phyloP scores from a whole-genome alignment of 2,888 invertebrate genomes.

The Ennomos erosarius region DNA sequence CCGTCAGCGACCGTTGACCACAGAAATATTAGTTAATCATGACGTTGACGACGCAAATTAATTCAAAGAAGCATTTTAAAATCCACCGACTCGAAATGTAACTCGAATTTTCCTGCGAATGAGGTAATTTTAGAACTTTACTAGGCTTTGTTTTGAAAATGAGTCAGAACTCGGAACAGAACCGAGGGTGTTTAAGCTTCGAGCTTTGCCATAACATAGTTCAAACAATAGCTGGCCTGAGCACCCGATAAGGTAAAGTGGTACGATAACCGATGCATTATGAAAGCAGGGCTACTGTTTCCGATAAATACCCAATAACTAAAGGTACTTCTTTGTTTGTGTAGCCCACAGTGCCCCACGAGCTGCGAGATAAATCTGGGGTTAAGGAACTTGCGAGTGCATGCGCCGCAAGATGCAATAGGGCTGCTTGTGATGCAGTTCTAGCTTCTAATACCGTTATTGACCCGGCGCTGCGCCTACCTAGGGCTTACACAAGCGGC shows the following conservation, averaged over 20 bases:
- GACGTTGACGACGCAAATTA: too few relatives aligned
- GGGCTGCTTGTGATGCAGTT: constrained; percentile 69
- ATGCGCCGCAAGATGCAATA: constrained; percentile 71
- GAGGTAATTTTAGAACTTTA: constrained; percentile 30
- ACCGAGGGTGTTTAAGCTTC: constrained; percentile 49
- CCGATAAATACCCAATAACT: constrained; percentile 55
- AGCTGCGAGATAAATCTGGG: constrained; percentile 65
- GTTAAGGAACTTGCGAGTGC: constrained; percentile 59
- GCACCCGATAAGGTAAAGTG: constrained; percentile 73
- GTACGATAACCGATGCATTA: constrained; percentile 72
- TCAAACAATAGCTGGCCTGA: constrained; percentile 64
- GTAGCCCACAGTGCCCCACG: constrained; percentile 48
- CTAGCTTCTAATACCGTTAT: constrained; percentile 70
- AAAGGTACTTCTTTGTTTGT: constrained; percentile 49
- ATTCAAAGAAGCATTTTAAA: too few relatives aligned
- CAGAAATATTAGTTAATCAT: too few relatives aligned
- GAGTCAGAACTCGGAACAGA: constrained; percentile 45
- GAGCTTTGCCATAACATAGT: constrained; percentile 50
- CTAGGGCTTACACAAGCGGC: constrained; percentile 29
- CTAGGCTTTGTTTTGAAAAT: constrained; percentile 35
- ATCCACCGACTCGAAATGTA: constrained; percentile 17
- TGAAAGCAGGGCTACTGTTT: constrained; percentile 61
- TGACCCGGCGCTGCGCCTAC: constrained; percentile 58
- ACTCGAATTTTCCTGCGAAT: constrained; percentile 19
- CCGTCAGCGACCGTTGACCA: neutral